Percentiles rank a stretch among this genome's conserved stretches.
These are phyloP conservation scores for Aleiodes sp. DNA, from an alignment of 1,140 invertebrate species.

Conservation along the genomic window DNA sequence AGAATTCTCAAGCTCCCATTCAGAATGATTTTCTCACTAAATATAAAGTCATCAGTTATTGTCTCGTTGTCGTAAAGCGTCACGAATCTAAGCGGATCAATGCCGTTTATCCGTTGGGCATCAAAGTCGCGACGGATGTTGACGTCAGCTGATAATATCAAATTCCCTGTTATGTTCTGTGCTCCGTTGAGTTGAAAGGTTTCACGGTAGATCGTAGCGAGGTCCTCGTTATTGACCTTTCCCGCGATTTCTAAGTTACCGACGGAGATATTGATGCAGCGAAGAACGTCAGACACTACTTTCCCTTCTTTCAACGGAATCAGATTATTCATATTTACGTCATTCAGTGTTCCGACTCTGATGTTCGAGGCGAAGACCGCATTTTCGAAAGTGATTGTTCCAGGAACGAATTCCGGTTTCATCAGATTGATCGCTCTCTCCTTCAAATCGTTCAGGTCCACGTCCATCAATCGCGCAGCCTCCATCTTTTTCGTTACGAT, in stretches of 20 bases:
- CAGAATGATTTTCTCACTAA: slow-evolving; percentile 50
- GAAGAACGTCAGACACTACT: slow-evolving; percentile 34
- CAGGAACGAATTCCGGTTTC: slow-evolving; percentile 38
- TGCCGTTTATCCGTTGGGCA: slow-evolving; percentile 42
- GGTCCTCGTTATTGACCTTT: slow-evolving; percentile 38
- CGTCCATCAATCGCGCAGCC: slow-evolving; percentile 22
- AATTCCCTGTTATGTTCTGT: slow-evolving; percentile 49
- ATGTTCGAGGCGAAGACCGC: slow-evolving; percentile 42
- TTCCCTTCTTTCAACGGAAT: slow-evolving; percentile 43
- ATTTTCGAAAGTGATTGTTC: slow-evolving; percentile 37
- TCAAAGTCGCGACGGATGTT: slow-evolving; percentile 41
- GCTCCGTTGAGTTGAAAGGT: slow-evolving; percentile 46
- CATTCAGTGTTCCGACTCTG: slow-evolving; percentile 41
- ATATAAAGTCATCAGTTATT: slow-evolving; percentile 48
- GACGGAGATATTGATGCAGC: slow-evolving; percentile 34
- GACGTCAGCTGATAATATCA: slow-evolving; percentile 45
- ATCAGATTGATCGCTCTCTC: slow-evolving; percentile 46
- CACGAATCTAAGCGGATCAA: slow-evolving; percentile 40
- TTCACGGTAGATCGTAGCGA: slow-evolving; percentile 44
- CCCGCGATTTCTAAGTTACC: slow-evolving; percentile 41
- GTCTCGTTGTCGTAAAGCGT: slow-evolving; percentile 34
- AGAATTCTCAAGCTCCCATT: slow-evolving; percentile 43
- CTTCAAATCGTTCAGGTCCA: slow-evolving; percentile 44
- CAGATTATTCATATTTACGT: slow-evolving; percentile 37
- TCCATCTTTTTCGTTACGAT: slow-evolving; percentile 41